These are phyloP conservation scores for Macaria liturata DNA, from an alignment of 2,888 invertebrate genomes.

Conservation along the genomic window DNA sequence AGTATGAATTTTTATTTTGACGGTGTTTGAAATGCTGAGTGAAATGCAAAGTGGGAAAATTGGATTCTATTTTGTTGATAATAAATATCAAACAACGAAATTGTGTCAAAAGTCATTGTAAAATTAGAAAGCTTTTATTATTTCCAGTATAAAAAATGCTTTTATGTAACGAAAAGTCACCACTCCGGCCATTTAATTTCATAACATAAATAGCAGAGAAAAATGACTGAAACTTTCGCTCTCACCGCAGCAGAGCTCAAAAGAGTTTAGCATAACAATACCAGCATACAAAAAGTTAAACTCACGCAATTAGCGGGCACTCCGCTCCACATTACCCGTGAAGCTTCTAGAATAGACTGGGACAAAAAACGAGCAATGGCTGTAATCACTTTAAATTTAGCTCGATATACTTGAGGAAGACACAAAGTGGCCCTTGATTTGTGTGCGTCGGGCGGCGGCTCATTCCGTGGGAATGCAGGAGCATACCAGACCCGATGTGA, in stretches of 20 bases:
- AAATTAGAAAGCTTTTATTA: too few species aligned
- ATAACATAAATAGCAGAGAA: slow-evolving; percentile 31
- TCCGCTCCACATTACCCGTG: slow-evolving; percentile 61
- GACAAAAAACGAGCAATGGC: slow-evolving; percentile 56
- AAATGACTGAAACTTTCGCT: slow-evolving; percentile 35
- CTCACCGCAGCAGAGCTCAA: slow-evolving; percentile 40
- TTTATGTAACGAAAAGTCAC: slow-evolving; percentile 11
- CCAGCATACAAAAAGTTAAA: slow-evolving; percentile 53
- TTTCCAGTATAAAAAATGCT: not conserved
- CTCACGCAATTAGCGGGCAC: slow-evolving; percentile 58
- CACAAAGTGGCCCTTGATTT: slow-evolving; percentile 78
- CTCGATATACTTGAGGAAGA: slow-evolving; percentile 63
- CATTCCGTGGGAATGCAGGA: slow-evolving; percentile 49
- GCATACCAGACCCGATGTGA: slow-evolving; percentile 45
- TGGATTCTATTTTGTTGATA: not conserved
- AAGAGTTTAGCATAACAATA: slow-evolving; percentile 52
- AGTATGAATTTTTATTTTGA: slow-evolving; percentile 25
- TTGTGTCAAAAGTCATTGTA: too few species aligned
- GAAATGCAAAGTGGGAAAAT: not conserved
- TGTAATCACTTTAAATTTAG: slow-evolving; percentile 69
- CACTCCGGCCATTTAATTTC: slow-evolving; percentile 20
- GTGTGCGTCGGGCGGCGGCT: slow-evolving; percentile 63
- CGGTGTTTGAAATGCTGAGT: slow-evolving; percentile 18
- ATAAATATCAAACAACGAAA: not conserved
- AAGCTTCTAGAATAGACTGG: slow-evolving; percentile 52